phyloP scores from a whole-genome alignment of 2,888 invertebrate genomes.

The Parelbella ahira region DNA sequence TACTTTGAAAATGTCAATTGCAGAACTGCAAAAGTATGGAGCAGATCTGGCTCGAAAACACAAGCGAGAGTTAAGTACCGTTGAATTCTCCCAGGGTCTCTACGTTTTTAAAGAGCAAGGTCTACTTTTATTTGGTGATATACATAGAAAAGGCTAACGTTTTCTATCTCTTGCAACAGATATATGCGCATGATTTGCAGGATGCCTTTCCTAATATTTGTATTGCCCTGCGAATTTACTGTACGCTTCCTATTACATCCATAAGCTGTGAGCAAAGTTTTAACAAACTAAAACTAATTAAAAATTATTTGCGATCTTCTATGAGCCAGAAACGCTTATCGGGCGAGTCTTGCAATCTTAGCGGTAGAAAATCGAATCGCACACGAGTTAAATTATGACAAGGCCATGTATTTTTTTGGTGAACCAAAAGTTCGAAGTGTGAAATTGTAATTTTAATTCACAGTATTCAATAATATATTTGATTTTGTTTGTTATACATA shows the following conservation, averaged over 20 bases:
- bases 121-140: constrained; percentile 31
- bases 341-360: constrained; percentile 31
- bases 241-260: constrained; percentile 30
- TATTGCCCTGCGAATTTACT: constrained; percentile 32
- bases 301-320: constrained; percentile 29
- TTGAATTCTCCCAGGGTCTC: constrained; percentile 35
- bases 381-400: constrained; percentile 30
- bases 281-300: constrained; percentile 31
- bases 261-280: constrained; percentile 36
- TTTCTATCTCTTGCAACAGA: constrained; percentile 28
- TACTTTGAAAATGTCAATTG: constrained; percentile 33
- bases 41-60: constrained; percentile 32
- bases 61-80: constrained; percentile 32
- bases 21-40: constrained; percentile 32
- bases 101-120: constrained; percentile 34
- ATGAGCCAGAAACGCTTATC: constrained; percentile 32
- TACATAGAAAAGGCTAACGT: constrained; percentile 20
- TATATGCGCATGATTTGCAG: constrained; percentile 30
- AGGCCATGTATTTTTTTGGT: constrained; percentile 28
- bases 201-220: constrained; percentile 28
- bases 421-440: constrained; percentile 28
- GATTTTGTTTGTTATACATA: not conserved
- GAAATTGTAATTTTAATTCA: no score
- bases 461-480: constrained; percentile 24
- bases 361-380: constrained; percentile 33